Conservation (phyloP, 2,113 vertebrate genomes). For the Dicaeum eximium region DNA sequence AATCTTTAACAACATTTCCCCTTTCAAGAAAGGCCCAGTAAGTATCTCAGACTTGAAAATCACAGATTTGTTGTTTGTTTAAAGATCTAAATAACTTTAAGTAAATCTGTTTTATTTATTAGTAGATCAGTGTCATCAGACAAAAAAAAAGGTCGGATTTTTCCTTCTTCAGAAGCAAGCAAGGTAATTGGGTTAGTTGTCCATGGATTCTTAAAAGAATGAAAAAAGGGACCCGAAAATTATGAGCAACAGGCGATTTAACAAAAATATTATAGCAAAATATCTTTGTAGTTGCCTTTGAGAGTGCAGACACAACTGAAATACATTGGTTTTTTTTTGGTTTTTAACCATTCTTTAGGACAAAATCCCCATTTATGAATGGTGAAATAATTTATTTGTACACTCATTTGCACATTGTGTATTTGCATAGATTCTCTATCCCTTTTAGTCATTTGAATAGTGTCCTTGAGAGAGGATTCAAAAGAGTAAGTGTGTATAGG, state of each 20-base stretch:
- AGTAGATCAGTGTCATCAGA: neutral
- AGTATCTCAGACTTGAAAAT: neutral
- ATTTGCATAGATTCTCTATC: neutral
- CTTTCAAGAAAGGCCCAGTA: neutral
- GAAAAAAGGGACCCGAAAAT: neutral
- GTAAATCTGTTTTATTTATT: neutral
- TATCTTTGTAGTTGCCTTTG: neutral
- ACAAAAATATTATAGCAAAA: neutral
- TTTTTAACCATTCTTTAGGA: neutral
- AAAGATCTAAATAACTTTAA: neutral
- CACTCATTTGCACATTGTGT: neutral
- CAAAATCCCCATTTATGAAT: neutral
- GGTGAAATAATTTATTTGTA: neutral
- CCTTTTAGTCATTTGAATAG: neutral
- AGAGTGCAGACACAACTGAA: neutral
- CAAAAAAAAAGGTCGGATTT: neutral
- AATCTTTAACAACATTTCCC: neutral
- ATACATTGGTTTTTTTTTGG: neutral
- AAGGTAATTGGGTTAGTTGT: neutral
- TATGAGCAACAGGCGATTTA: neutral
- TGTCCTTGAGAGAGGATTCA: neutral
- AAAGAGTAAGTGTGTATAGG: fast-evolving
- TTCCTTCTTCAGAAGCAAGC: neutral
- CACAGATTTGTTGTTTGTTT: neutral
- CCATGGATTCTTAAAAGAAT: neutral